Percentiles rank a stretch among this genome's conserved stretches.
Conservation (phyloP, 2,113 vertebrate species). For the Cottus gobio region DNA sequence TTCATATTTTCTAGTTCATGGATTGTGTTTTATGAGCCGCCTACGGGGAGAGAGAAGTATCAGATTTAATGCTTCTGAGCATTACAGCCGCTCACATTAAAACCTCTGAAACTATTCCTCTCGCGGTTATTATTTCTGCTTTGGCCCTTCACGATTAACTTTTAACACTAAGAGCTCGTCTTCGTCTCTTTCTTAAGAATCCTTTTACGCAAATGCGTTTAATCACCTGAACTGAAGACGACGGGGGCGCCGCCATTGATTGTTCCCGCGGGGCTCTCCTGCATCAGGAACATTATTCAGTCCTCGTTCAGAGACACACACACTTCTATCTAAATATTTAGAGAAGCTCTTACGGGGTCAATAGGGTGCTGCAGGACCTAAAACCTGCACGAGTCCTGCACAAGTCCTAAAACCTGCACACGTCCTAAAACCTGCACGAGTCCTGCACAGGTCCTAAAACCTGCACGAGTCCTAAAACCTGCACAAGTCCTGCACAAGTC, state of each 20-base stretch:
- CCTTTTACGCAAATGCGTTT: constrained; percentile 28
- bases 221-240: constrained; percentile 9
- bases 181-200: constrained; percentile 24
- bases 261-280: constrained; percentile 25
- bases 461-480: no score
- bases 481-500: no score
- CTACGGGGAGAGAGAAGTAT: background rate
- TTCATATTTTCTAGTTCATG: background rate
- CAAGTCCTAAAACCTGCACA: no score
- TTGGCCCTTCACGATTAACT: constrained; percentile 3
- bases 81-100: background rate
- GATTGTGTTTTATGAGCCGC: background rate
- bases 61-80: background rate
- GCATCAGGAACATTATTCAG: constrained; percentile 44
- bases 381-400: no score
- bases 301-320: constrained; percentile 5
- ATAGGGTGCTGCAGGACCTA: no score
- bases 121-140: constrained; percentile 4
- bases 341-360: background rate
- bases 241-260: constrained; percentile 4
- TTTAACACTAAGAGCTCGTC: constrained; percentile 19
- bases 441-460: no score
- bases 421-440: no score
- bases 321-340: constrained; percentile 14
- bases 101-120: background rate